phyloP scores from a whole-genome alignment of 2,797 vertebrate genomes.

The Lepidocolaptes lacrymiger region DNA sequence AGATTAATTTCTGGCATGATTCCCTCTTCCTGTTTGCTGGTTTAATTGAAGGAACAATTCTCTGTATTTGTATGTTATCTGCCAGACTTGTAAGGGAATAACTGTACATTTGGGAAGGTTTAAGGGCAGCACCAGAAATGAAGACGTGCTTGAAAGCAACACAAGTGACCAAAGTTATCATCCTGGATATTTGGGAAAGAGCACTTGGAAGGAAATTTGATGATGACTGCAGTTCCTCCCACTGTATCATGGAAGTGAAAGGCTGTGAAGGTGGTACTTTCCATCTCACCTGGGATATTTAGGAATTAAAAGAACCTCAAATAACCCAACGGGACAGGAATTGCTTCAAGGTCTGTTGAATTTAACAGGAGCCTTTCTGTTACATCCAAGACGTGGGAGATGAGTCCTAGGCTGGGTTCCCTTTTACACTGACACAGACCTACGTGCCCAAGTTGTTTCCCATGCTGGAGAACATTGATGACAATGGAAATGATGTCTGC shows the following conservation, averaged over 20 bases:
- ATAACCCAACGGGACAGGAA: neutral
- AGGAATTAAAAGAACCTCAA: neutral
- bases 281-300: neutral
- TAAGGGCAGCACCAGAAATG: neutral
- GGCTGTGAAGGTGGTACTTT: neutral
- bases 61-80: neutral
- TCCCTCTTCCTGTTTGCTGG: neutral
- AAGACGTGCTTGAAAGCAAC: neutral
- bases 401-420: neutral
- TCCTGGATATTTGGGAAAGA: neutral
- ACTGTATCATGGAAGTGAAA: neutral
- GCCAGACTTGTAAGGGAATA: neutral
- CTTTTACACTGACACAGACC: rapidly evolving
- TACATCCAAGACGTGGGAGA: rapidly evolving
- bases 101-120: neutral
- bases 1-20: neutral
- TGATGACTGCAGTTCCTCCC: neutral
- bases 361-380: neutral
- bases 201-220: neutral
- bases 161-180: neutral
- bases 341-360: neutral
- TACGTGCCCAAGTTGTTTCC: rapidly evolving
- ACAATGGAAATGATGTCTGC: rapidly evolving
- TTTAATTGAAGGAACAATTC: neutral
- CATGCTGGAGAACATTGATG: rapidly evolving